A percentile compares a stretch with the other conserved stretches of the same genome.
phyloP scores from a whole-genome alignment of 2,888 invertebrate genomes.

The Yponomeuta evonymella region DNA sequence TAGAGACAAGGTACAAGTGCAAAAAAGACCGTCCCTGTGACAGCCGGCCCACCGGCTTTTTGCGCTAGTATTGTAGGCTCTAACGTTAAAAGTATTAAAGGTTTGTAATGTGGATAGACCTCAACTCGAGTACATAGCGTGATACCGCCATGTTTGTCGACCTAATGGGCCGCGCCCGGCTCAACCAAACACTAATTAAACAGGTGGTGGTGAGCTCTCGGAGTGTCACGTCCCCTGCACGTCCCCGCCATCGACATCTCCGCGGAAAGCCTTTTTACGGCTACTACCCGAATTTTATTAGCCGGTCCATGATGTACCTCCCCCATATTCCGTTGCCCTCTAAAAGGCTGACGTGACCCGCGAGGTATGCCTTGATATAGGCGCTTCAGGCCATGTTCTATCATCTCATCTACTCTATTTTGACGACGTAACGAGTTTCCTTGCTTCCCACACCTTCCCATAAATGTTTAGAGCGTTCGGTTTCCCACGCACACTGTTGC shows the following conservation, averaged over 20 bases:
- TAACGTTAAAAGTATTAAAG: no score
- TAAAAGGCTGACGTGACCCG: neutral
- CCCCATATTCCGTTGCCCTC: neutral
- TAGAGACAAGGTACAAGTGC: no score
- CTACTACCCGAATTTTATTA: neutral
- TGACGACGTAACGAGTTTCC: no score
- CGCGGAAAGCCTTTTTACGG: conserved; percentile 1
- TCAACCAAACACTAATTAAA: conserved; percentile 38
- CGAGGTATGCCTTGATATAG: neutral
- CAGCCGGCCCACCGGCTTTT: no score
- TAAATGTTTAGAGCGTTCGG: neutral
- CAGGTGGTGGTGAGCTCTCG: conserved; percentile 20
- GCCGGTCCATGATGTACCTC: neutral
- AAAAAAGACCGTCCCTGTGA: no score
- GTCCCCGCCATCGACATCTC: neutral
- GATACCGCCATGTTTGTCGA: conserved; percentile 51
- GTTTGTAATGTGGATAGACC: neutral
- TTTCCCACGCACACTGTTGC: neutral
- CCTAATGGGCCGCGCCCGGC: conserved; percentile 61
- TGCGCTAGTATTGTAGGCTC: no score
- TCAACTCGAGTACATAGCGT: conserved; percentile 26
- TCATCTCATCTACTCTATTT: no score
- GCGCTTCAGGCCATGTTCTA: no score
- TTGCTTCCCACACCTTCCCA: neutral
- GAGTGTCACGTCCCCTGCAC: neutral